Evolutionary conservation across 2,113 vertebrate species (phyloP), one percentile per base, ranked within the genome.

Genomic region (Butastur rufipennis): DNA sequence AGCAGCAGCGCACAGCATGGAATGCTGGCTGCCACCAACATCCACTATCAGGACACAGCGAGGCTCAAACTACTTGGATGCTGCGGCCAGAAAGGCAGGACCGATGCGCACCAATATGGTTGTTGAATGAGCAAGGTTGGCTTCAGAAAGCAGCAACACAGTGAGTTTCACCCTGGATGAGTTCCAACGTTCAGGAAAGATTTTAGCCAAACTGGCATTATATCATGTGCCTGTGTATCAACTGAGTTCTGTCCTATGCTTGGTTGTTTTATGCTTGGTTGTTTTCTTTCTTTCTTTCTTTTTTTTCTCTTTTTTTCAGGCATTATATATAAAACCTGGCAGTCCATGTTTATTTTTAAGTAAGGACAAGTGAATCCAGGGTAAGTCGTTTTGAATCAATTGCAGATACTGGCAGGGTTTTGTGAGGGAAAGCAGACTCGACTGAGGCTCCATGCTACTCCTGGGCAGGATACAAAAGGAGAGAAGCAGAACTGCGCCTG

Each of bases 1-100:
- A 2, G 70, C 55, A 47, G 61, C 13, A 3, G 32, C 0, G 4
- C 73, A 14, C 0, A 0, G 22, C 4, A 2, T 6, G 16, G 52
- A 27, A 56, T 42, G 18, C 38, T 56, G 40, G 15, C 25, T 72
- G 27, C 80, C 34, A 11, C 11, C 9, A 79, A 43, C 3, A 40
- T 6, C 47, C 72, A 31, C 47, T 26, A 21, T 2, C 48, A 53
- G 62, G 66, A 59, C 34, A 29, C 15, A 36, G 31, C 1, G 19
- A 11, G 47, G 34, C 22, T 71, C 77, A n/a, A 32, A 47, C 16
- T 8, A 42, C 29, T 20, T 4, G 4, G 62, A 62, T 42, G 17
- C 59, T 50, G 55, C 6, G 52, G 74, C 56, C 66, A 59, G 43
- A 40, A 77, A 70, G 38, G 52, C 73, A 61, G 62, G 77, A 29